These are phyloP conservation scores for Pampus argenteus DNA, from an alignment of 2,797 vertebrate genomes.

Conservation along the genomic window DNA sequence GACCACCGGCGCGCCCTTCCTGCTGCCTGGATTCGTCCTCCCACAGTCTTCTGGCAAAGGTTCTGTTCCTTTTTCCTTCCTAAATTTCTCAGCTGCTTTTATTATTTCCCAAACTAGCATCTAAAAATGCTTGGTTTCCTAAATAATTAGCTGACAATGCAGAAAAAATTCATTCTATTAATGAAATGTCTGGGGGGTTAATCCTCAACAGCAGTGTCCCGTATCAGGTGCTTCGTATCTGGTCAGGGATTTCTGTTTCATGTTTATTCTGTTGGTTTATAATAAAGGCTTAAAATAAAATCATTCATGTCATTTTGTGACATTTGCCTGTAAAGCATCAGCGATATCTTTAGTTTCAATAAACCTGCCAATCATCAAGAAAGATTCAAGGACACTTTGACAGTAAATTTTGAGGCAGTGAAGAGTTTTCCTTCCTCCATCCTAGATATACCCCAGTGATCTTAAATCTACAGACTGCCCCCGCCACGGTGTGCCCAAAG, in stretches of 20 bases:
- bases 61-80: constrained; percentile 56
- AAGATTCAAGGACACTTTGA: not conserved
- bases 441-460: constrained; percentile 3
- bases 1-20: constrained; percentile 95
- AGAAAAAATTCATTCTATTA: no score
- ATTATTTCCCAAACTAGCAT: not conserved
- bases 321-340: no score
- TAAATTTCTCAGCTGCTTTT: not conserved
- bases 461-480: constrained; percentile 11
- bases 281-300: no score
- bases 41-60: constrained; percentile 96
- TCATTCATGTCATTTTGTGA: no score
- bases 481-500: constrained; percentile 3
- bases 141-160: no score
- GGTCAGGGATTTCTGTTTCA: no score
- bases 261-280: no score
- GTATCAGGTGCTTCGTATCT: no score
- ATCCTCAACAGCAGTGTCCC: no score
- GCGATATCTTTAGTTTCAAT: no score
- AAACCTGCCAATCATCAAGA: not conserved
- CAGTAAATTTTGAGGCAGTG: not conserved
- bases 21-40: constrained; percentile 95
- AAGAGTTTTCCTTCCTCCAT: not conserved
- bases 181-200: no score
- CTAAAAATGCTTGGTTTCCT: no score